Evolutionary conservation across 2,797 vertebrate species (phyloP).

Genomic region (Taenioides sp.): DNA sequence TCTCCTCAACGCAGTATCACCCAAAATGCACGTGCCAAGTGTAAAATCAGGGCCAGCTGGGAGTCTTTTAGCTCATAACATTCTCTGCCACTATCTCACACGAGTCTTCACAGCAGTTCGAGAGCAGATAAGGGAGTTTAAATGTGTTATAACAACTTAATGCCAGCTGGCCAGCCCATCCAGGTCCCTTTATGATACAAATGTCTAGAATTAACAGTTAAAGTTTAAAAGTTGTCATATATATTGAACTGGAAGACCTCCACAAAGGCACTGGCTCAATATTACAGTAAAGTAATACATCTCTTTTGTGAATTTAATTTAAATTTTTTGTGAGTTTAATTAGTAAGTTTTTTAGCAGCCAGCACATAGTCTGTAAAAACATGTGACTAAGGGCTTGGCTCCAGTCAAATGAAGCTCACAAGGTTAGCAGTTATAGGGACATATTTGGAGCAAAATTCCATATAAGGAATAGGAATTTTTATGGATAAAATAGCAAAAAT

Average conservation of each 20-base stretch:
- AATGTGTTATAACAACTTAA: background rate
- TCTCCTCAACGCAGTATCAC: slow-evolving; percentile 24
- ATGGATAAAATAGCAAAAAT: no score
- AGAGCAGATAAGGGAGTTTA: slow-evolving; percentile 1
- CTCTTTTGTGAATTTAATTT: no score
- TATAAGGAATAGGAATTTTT: no score
- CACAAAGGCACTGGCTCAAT: background rate
- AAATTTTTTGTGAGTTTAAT: no score
- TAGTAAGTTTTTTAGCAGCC: background rate
- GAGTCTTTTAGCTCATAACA: slow-evolving; percentile 26
- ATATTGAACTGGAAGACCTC: background rate
- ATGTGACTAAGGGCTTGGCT: no score
- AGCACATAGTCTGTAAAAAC: no score
- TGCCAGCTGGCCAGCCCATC: no score
- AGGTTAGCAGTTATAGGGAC: no score
- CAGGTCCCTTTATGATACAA: background rate
- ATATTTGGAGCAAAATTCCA: no score
- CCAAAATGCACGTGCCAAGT: slow-evolving; percentile 22
- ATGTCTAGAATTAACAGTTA: background rate
- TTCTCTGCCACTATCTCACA: slow-evolving; percentile 27
- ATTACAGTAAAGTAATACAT: background rate
- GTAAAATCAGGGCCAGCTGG: slow-evolving; percentile 28
- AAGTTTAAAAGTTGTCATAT: background rate
- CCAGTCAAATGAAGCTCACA: no score
- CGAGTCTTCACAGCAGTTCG: slow-evolving; percentile 33